A percentile compares a stretch with the other conserved stretches of the same genome.
Conservation (phyloP, 2,113 vertebrate genomes). For the Caloenas nicobarica region DNA sequence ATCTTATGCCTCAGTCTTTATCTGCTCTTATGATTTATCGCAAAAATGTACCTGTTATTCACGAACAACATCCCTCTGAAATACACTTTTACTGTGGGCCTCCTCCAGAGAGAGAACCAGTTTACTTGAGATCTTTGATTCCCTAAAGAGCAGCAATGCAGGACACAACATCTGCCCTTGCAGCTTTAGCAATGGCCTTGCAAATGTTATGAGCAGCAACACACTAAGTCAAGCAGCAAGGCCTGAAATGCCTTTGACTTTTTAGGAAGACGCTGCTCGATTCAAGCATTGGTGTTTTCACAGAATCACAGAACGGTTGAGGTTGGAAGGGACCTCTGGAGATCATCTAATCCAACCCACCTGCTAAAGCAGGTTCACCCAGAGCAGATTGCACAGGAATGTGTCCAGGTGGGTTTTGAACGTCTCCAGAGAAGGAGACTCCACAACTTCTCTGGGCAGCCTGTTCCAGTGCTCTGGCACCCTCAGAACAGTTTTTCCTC, state of each 20-base stretch:
- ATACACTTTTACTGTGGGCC: not conserved
- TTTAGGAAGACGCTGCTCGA: not conserved
- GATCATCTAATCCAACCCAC: too few relatives aligned
- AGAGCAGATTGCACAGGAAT: too few relatives aligned
- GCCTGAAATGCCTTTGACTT: not conserved
- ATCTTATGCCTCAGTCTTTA: not conserved
- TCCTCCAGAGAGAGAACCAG: not conserved
- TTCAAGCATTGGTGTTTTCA: not conserved
- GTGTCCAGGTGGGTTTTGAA: too few relatives aligned
- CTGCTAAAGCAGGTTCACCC: too few relatives aligned
- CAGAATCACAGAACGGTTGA: too few relatives aligned
- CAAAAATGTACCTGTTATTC: not conserved
- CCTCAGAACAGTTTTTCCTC: too few relatives aligned
- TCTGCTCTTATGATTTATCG: not conserved
- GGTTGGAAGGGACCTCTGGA: too few relatives aligned
- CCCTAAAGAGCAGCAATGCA: not conserved
- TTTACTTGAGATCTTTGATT: not conserved
- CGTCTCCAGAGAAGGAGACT: too few relatives aligned
- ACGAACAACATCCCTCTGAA: not conserved
- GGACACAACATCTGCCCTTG: not conserved
- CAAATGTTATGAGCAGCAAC: not conserved
- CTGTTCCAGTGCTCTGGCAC: too few relatives aligned
- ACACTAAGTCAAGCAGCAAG: not conserved
- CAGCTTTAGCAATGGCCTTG: not conserved
- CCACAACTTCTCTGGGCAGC: too few relatives aligned